Base-by-base conservation (phyloP, 2,113 vertebrate genomes). In the Polyodon spathula region DNA sequence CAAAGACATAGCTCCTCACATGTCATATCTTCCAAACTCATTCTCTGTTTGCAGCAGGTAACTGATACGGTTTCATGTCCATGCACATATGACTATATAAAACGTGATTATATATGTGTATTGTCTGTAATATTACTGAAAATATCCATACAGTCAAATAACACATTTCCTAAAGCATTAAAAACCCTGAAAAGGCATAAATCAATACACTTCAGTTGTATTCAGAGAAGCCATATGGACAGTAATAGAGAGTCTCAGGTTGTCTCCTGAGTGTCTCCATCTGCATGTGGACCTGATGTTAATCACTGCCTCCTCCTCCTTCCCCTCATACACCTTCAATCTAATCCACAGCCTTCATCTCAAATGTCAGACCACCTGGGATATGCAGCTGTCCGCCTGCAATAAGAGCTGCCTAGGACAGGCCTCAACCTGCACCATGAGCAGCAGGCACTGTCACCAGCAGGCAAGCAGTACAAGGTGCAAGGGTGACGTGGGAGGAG, bases 361-460 rank as follows among this genome's bases (percentile, higher is more conserved):
- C 90, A 84, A 90, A 93, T 98, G 89, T 95, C 93, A 91, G 88
- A 90, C 92, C 92, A 94, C 92, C 92, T 95, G 94, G 93, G 92
- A 93, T 81, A 88, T 16, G 60, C 94, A 97, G 91, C 92, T 98
- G 94, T 90, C 68, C 72, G 83, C 68, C 85, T 93, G 90, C 90
- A 92, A 93, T 80, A 14, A 56, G 87, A 93, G 87, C 78, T 78
- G 76, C 71, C 65, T 73, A 69, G 63, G 76, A 75, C 76, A 63
- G 38, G 76, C 70, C 73, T 65, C 0, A n/a, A 51, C 27, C 69
- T 61, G 17, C 70, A 74, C 68, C 60, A 78, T 76, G 70, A 69
- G 71, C 27, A 27, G 27, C 52, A 78, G 76, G 73, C 41, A 40
- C 69, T 71, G 39, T 72, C 77, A 69, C 70, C 62, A 64, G 71